Evolutionary conservation across 2,797 vertebrate species (phyloP), one percentile per base, ranked within the genome.

Genomic region (Malacoctenus gilli): DNA sequence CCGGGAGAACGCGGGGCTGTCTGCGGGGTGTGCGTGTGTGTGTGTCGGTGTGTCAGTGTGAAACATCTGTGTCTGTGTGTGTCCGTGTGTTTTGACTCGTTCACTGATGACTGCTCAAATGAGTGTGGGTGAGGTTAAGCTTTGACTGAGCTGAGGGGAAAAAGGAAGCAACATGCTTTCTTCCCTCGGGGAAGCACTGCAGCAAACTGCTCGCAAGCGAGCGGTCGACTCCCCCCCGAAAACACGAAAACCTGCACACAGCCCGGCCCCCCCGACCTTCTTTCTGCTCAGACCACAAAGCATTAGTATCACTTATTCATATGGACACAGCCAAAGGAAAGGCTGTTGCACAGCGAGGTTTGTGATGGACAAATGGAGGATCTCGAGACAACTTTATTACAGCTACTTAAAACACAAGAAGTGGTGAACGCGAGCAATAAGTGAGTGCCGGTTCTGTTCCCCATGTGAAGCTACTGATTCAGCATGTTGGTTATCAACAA

Each of bases 81-180:
- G 53, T 19, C 16, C 22, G 31, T 19, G 12, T 28, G 8, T 53
- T 47, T 49, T 47, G 40, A 70, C 69, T 71, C 56, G 48, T 70
- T 71, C 48, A 52, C 53, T 77, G 65, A 77, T 80, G 51, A 59
- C 36, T 72, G 57, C 37, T 74, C 43, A 70, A 59, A 77, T 35
- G 57, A 41, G 37, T 36, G 22, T 49, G 44, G 20, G 42, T 37
- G 41, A 70, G 58, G 60, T 77, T 75, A 68, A 71, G 60, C 62
- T 75, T 62, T 61, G 48, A 66, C 46, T 53, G 51, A 14, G 34
- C 19, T 22, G 39, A 12, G 38, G 60, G 67, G 62, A 60, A 37
- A 61, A 37, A 61, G n/a, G n/a, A n/a, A 46, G 8, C 35, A 37
- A 16, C 15, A 9, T 9, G 15, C 8, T 11, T 40, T 13, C n/a